Evolutionary conservation across 2,113 vertebrate species (phyloP).

Genomic region (Ptilonorhynchus violaceus): DNA sequence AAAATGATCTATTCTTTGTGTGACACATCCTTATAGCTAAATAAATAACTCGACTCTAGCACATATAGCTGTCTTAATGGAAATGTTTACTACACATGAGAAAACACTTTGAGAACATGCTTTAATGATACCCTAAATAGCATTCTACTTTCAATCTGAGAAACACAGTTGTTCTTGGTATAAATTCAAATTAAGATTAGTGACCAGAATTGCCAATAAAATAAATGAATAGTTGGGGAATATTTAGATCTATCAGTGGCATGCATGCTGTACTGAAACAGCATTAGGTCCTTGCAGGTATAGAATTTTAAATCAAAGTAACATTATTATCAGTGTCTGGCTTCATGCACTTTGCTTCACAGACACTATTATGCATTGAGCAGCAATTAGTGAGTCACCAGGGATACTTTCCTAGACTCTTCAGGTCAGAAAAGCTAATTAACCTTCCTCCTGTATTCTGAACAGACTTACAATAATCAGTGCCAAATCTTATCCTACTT

Average conservation of each 20-base stretch:
- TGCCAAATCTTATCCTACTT: not conserved
- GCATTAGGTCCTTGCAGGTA: slow-evolving; percentile 25
- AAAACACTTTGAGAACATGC: not conserved
- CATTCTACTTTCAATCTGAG: not conserved
- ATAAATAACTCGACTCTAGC: not conserved
- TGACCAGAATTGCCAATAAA: slow-evolving; percentile 47
- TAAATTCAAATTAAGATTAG: slow-evolving; percentile 44
- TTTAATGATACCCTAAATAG: not conserved
- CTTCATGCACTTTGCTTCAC: slow-evolving; percentile 53
- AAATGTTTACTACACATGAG: not conserved
- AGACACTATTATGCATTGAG: slow-evolving; percentile 59
- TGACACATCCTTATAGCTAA: not conserved
- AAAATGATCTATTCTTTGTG: not conserved
- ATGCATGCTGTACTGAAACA: slow-evolving; percentile 20
- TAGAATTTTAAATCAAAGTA: slow-evolving; percentile 20
- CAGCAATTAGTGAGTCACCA: slow-evolving; percentile 73
- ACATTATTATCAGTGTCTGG: slow-evolving; percentile 23
- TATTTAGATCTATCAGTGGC: slow-evolving; percentile 27
- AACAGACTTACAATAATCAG: slow-evolving; percentile 44
- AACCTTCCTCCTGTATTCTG: slow-evolving; percentile 73
- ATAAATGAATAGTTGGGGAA: slow-evolving; percentile 40
- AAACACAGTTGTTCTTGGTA: not conserved
- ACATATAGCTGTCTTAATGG: not conserved
- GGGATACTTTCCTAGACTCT: slow-evolving; percentile 67
- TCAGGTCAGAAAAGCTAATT: slow-evolving; percentile 77